Percentiles rank a stretch among this genome's conserved stretches.
These are phyloP conservation scores for Philaenus spumarius DNA, from an alignment of 1,140 invertebrate genomes.

Conservation along the genomic window DNA sequence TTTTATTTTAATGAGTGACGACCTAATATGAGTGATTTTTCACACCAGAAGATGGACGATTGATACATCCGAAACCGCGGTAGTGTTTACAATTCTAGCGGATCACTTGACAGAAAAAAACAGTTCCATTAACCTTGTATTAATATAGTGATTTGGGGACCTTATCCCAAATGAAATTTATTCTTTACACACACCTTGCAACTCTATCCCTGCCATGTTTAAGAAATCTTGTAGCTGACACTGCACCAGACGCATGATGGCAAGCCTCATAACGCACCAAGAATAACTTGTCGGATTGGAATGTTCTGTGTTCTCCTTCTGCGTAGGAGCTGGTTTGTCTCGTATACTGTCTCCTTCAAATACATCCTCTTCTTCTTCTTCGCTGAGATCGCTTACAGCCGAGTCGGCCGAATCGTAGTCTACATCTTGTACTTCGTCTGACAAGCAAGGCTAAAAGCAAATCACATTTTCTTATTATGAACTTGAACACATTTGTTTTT, in stretches of 20 bases:
- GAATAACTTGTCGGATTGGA: conserved; percentile 82
- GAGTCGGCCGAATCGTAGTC: conserved; percentile 89
- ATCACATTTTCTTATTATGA: no score
- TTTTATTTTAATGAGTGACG: no score
- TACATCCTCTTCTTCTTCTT: conserved; percentile 69
- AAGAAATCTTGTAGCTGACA: conserved; percentile 72
- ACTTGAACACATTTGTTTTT: no score
- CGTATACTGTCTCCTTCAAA: conserved; percentile 50
- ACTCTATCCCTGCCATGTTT: conserved; percentile 81
- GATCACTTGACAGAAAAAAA: no score
- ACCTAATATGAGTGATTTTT: no score
- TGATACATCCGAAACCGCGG: no score
- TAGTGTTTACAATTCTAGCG: no score
- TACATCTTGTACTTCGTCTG: conserved; percentile 59
- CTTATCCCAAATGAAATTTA: no score
- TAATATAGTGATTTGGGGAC: no score
- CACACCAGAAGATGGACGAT: no score
- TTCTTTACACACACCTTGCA: conserved; percentile 79
- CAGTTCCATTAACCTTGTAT: no score
- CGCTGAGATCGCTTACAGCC: conserved; percentile 64
- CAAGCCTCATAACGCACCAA: conserved; percentile 88
- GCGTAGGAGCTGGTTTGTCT: conserved; percentile 43
- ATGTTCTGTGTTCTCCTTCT: conserved; percentile 70
- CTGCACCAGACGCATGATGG: conserved; percentile 77
- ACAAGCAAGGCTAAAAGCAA: conserved; percentile 52